Evolutionary conservation across 2,797 vertebrate species (phyloP).

Genomic region (Chaunax sp.): DNA sequence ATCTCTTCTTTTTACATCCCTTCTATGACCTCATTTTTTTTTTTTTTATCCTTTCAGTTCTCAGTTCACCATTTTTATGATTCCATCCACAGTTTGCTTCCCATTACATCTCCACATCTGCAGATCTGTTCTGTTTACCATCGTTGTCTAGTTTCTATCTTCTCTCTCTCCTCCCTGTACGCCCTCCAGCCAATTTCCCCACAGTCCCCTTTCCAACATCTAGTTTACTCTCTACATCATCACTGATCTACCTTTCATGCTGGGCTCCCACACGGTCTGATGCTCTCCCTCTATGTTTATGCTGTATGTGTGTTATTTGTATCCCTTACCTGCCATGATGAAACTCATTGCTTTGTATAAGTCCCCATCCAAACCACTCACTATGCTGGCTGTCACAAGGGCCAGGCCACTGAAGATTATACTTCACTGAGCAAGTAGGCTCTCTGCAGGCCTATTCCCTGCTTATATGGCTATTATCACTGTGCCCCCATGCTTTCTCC

Average conservation of each 20-base stretch:
- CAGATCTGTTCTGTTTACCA: slow-evolving; percentile 69
- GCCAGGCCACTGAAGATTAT: slow-evolving; percentile 71
- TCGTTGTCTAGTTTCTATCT: slow-evolving; percentile 64
- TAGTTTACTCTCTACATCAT: slow-evolving; percentile 78
- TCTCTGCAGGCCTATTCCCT: slow-evolving; percentile 68
- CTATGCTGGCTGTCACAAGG: slow-evolving; percentile 66
- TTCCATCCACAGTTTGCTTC: slow-evolving; percentile 53
- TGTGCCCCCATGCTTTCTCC: slow-evolving; percentile 40
- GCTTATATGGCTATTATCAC: slow-evolving; percentile 71
- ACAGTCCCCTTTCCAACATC: slow-evolving; percentile 73
- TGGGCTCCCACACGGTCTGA: slow-evolving; percentile 71
- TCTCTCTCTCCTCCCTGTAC: slow-evolving; percentile 64
- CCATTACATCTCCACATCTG: slow-evolving; percentile 55
- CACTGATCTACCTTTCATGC: slow-evolving; percentile 76
- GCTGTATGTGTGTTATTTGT: slow-evolving; percentile 80
- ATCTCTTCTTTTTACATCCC: slow-evolving; percentile 12
- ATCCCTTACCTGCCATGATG: slow-evolving; percentile 73
- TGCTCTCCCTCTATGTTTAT: slow-evolving; percentile 77
- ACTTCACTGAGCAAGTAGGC: slow-evolving; percentile 74
- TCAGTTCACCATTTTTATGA: slow-evolving; percentile 56
- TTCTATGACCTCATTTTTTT: slow-evolving; percentile 40
- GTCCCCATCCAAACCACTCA: slow-evolving; percentile 73
- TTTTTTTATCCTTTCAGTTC: slow-evolving; percentile 46
- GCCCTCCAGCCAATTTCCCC: slow-evolving; percentile 76
- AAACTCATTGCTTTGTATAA: slow-evolving; percentile 67